phyloP scores from a whole-genome alignment of 2,797 vertebrate species.

The Microctenopoma steveboyesi region DNA sequence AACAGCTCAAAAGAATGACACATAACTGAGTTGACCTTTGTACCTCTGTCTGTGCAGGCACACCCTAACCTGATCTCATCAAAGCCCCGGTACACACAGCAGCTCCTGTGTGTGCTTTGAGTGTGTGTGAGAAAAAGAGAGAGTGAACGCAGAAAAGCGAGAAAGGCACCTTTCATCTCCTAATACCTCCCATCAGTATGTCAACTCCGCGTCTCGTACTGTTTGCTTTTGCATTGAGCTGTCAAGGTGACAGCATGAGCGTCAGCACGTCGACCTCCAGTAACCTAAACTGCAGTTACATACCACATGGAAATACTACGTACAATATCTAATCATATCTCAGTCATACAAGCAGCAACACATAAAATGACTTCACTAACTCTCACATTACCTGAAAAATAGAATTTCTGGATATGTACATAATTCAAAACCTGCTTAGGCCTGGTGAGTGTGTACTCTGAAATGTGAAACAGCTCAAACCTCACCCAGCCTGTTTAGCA shows the following conservation, averaged over 20 bases:
- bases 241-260: conserved; percentile 57
- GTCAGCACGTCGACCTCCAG: conserved; percentile 5
- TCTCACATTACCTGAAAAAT: not conserved
- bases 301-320: not conserved
- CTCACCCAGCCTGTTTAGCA: conserved; percentile 33
- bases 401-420: no score
- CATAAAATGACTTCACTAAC: not conserved
- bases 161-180: conserved; percentile 62
- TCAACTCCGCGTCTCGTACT: conserved; percentile 55
- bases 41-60: conserved; percentile 59
- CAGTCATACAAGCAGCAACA: not conserved
- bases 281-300: conserved; percentile 4
- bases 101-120: conserved; percentile 47
- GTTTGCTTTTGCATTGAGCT: conserved; percentile 37
- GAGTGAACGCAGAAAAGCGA: conserved; percentile 36
- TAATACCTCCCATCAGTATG: conserved; percentile 57
- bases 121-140: conserved; percentile 22
- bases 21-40: conserved; percentile 76
- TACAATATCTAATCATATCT: not conserved
- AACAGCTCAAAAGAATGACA: conserved; percentile 65
- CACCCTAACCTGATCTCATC: conserved; percentile 76
- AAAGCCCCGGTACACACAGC: conserved; percentile 45
- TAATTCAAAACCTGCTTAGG: not conserved
- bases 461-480: conserved; percentile 17
- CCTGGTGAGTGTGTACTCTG: not conserved